Evolutionary conservation across 1,140 invertebrate species (phyloP).

Genomic region (Galleria mellonella): DNA sequence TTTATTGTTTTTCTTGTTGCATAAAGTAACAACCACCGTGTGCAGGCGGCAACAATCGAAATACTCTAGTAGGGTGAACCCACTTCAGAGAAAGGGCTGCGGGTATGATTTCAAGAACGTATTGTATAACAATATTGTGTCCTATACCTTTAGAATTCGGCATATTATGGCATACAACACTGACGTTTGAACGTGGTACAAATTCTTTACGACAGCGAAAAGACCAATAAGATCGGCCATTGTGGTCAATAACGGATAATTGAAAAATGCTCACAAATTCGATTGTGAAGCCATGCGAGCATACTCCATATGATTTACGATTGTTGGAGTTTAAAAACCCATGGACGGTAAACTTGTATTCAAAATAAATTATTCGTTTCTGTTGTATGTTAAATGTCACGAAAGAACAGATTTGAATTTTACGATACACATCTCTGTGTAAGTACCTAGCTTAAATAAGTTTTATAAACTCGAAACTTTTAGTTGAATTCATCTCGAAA

Average conservation of each 20-base stretch:
- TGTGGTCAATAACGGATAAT: conserved; percentile 64
- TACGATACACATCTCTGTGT: conserved; percentile 18
- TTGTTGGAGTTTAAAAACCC: conserved; percentile 31
- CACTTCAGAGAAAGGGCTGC: conserved; percentile 22
- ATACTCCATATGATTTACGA: conserved; percentile 51
- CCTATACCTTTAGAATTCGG: conserved; percentile 13
- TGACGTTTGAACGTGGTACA: conserved; percentile 20
- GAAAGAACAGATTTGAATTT: conserved; percentile 15
- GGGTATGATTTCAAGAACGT: conserved; percentile 17
- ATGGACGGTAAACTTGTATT: conserved; percentile 15
- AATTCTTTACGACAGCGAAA: conserved; percentile 49
- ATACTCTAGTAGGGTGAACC: conserved; percentile 37
- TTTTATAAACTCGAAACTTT: too few species aligned
- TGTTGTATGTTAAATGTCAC: conserved; percentile 10
- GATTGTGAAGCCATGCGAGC: conserved; percentile 48
- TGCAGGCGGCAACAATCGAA: conserved; percentile 35
- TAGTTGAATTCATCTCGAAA: too few species aligned
- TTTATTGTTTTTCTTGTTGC: conserved; percentile 34
- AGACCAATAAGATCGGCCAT: conserved; percentile 46
- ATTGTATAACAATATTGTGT: conserved; percentile 5
- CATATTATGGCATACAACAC: conserved; percentile 7
- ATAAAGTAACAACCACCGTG: conserved; percentile 15
- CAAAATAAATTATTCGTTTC: conserved; percentile 18
- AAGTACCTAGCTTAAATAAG: too few species aligned
- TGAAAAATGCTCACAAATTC: conserved; percentile 60